These are phyloP conservation scores for Zoanthus sociatus DNA, from an alignment of 92 coral and sea anemone species.

Conservation along the genomic window DNA sequence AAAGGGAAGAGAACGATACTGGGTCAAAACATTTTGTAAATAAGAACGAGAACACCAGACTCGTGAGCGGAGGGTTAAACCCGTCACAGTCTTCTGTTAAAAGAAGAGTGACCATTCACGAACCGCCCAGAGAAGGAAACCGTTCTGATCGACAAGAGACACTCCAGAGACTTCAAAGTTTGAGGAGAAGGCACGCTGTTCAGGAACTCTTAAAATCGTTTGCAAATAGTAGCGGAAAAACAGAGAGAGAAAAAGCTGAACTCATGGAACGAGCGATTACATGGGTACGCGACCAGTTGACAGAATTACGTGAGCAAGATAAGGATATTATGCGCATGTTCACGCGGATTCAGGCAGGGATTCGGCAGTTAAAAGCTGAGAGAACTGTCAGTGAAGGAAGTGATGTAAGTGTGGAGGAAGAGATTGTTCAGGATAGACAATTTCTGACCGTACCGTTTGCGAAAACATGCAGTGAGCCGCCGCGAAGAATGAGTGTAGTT, in stretches of 20 bases:
- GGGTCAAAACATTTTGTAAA: neutral
- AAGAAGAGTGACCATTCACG: conserved; percentile 41
- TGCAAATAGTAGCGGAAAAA: conserved; percentile 65
- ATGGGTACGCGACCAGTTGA: conserved; percentile 85
- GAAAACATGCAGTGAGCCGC: conserved; percentile 34
- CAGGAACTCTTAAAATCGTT: conserved; percentile 66
- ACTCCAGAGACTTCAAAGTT: conserved; percentile 34
- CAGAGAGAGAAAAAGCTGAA: conserved; percentile 76
- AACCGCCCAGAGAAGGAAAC: conserved; percentile 24
- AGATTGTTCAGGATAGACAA: neutral
- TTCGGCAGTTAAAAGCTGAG: conserved; percentile 80
- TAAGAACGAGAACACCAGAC: neutral
- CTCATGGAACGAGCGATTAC: conserved; percentile 79
- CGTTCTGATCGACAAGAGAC: conserved; percentile 45
- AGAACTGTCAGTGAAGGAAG: conserved; percentile 52
- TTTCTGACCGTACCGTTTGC: conserved; percentile 21
- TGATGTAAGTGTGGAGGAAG: conserved; percentile 45
- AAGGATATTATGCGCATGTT: conserved; percentile 92
- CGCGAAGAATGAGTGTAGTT: conserved; percentile 38
- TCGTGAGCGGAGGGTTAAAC: neutral
- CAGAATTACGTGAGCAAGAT: conserved; percentile 87
- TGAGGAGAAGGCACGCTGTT: conserved; percentile 58
- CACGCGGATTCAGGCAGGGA: conserved; percentile 87
- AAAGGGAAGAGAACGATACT: neutral
- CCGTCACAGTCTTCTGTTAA: conserved; percentile 4